Evolutionary conservation across 1,140 invertebrate genomes (phyloP).

Genomic region (Anoplophora glabripennis): DNA sequence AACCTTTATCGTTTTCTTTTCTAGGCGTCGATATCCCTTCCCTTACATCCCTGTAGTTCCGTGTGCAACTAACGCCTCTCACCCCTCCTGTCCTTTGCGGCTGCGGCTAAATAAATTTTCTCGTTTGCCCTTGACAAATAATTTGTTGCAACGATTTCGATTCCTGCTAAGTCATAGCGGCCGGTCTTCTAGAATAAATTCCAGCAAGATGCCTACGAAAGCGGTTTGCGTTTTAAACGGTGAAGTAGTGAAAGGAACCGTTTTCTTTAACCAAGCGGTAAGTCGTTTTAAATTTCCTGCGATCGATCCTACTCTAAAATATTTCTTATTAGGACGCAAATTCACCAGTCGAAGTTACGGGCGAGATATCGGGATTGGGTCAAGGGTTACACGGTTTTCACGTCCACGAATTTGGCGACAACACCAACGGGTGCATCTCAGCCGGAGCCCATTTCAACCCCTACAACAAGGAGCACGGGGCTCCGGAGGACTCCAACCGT

Average conservation of each 20-base stretch:
- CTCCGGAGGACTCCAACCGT: constrained; percentile 66
- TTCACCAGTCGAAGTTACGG: constrained; percentile 63
- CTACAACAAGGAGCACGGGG: constrained; percentile 78
- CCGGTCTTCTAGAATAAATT: too few relatives aligned
- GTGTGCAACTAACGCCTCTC: too few relatives aligned
- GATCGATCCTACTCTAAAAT: constrained; percentile 3
- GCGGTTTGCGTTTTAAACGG: constrained; percentile 84
- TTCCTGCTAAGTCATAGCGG: too few relatives aligned
- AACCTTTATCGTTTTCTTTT: too few relatives aligned
- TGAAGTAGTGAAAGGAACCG: constrained; percentile 72
- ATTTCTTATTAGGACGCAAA: constrained; percentile 49
- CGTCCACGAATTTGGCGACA: constrained; percentile 95
- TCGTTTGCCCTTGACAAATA: too few relatives aligned
- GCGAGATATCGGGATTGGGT: constrained; percentile 67
- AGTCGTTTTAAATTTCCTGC: constrained; percentile 29
- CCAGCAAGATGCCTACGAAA: constrained; percentile 55
- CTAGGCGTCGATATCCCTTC: too few relatives aligned
- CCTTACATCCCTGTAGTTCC: too few relatives aligned
- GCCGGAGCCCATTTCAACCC: constrained; percentile 97
- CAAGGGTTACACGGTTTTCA: constrained; percentile 88
- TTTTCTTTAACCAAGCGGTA: constrained; percentile 77
- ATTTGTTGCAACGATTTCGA: too few relatives aligned
- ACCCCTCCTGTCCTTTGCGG: too few relatives aligned
- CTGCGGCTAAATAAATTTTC: too few relatives aligned
- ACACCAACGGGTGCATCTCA: constrained; percentile 93